Conservation (phyloP, 2,113 vertebrate genomes). For the Athene cunicularia region DNA sequence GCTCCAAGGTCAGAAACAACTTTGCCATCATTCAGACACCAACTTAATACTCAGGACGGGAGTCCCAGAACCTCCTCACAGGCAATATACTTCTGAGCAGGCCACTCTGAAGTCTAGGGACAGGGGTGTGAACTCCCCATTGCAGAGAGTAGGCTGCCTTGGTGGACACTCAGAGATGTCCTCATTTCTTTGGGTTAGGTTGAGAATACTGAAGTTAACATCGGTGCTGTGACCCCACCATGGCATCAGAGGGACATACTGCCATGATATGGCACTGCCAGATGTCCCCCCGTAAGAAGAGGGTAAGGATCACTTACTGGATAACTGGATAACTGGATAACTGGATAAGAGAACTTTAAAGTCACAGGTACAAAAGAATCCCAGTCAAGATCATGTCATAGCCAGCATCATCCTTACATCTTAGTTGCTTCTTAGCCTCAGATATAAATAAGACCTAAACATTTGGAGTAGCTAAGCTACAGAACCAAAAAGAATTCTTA, state of each 20-base stretch:
- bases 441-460: background rate
- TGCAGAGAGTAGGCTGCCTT: background rate
- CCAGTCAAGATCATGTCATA: background rate
- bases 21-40: background rate
- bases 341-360: background rate
- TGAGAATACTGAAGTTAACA: background rate
- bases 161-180: too few species aligned
- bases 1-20: background rate
- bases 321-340: too few species aligned
- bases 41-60: background rate
- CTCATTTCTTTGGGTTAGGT: background rate
- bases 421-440: background rate
- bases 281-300: background rate
- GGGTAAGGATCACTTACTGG: background rate
- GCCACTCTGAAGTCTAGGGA: background rate
- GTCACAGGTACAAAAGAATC: background rate
- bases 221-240: background rate
- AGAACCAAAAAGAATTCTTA: background rate
- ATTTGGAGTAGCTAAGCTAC: background rate
- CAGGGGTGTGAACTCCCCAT: background rate
- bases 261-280: background rate
- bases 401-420: background rate
- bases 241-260: background rate
- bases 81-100: background rate
- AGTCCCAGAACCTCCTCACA: background rate